Evolutionary conservation across 2,113 vertebrate species (phyloP), one percentile per base, ranked within the genome.

Genomic region (Lophochroa leadbeateri): DNA sequence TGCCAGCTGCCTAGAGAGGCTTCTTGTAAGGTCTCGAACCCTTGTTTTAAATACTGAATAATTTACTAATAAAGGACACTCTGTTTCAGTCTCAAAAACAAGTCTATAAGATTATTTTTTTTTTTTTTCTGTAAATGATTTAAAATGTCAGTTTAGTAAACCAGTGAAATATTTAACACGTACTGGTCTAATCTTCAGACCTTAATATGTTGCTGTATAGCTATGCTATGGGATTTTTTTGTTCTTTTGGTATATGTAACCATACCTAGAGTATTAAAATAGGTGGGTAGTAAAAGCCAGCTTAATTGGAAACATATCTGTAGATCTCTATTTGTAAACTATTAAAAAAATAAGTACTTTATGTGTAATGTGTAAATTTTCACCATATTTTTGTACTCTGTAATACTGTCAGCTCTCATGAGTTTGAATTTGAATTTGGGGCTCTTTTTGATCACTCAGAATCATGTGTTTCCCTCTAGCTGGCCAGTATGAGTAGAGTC

Each of bases 241-340:
- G 93, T 96, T 96, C 57, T 97, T 97, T 96, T 81, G 86, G 94
- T 97, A 82, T 98, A 96, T 98, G 92, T 98, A 98, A 97, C 92
- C 94, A 83, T 97, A 94, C 96, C 97, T 97, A 95, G 97, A 97
- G 95, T 97, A 98, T 97, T 98, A 97, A 93, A 96, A 97, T 98
- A 98, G 97, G 95, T 97, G 97, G 96, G 92, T 98, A 90, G 92
- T 97, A 97, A 94, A 97, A 98, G 98, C 97, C 97, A 96, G 97
- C 95, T 67, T 98, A 97, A 98, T 98, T 98, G 97, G 98, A 98
- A 98, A 98, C 97, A 98, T 97, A 97, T 96, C 97, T 97, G 97
- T 98, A 96, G 97, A 97, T 97, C 96, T 98, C 92, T 97, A 97
- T 98, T 97, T 97, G 95, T 97, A 98, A 98, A 98, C 97, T 97